Evolutionary conservation across 1,140 invertebrate genomes (phyloP).

Genomic region (Lepidurus couesii): DNA sequence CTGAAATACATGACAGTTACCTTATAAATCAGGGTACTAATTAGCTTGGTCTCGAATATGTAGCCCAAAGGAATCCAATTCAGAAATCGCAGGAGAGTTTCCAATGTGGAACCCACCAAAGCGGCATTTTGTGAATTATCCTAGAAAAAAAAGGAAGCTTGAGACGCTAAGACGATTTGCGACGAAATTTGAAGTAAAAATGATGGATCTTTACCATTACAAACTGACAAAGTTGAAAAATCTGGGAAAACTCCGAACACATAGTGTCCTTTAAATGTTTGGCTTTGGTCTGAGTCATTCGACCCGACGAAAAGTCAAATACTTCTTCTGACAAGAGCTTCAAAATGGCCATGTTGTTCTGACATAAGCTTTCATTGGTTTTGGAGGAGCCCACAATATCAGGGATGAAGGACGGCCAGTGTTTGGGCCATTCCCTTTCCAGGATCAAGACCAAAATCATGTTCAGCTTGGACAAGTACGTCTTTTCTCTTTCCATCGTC

Average conservation of each 20-base stretch:
- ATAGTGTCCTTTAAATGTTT: constrained; percentile 99
- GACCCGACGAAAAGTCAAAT: constrained; percentile 96
- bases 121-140: constrained; percentile 95
- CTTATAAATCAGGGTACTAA: constrained; percentile 88
- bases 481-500: constrained; percentile 84
- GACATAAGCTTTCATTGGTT: constrained; percentile 96
- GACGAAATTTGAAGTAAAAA: constrained; percentile 28
- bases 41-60: constrained; percentile 98
- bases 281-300: constrained; percentile 97
- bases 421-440: constrained; percentile 99
- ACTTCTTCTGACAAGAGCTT: constrained; percentile 98
- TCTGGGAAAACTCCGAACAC: constrained; percentile 97
- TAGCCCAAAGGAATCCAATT: constrained; percentile 99
- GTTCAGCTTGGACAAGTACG: constrained; percentile 97
- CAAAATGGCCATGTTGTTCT: constrained; percentile 98
- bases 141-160: constrained; percentile 43
- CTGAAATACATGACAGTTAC: constrained; percentile 40
- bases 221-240: constrained; percentile 96
- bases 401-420: constrained; percentile 98
- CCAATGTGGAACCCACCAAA: constrained; percentile 86
- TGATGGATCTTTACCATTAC: constrained; percentile 62
- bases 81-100: constrained; percentile 92
- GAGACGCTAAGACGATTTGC: not conserved
- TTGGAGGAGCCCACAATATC: constrained; percentile 99
- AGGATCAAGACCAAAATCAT: constrained; percentile 98